Base-by-base conservation (phyloP, 2,113 vertebrate genomes). In the Abramis brama region DNA sequence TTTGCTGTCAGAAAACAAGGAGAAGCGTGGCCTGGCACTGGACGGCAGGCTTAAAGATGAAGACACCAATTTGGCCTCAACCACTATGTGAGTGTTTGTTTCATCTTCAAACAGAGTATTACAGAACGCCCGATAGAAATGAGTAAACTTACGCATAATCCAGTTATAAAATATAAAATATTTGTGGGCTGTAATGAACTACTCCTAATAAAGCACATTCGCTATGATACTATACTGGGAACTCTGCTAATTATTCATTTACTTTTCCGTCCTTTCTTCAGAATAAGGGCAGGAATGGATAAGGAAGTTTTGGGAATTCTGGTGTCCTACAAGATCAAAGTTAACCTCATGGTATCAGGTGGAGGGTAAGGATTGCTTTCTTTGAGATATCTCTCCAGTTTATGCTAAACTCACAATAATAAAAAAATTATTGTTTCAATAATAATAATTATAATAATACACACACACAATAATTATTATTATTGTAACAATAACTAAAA, bases 21-120 rank as follows among this genome's bases (percentile, higher is more conserved):
- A 97, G 91, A 97, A 97, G 88, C 91, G 95, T 25, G 96, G 96
- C 19, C 92, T 99, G 59, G 93, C 97, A 1, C 91, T 99, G 33
- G 97, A 98, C 0, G 97, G 98, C 60, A 96, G 96, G 78, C 95
- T 98, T 79, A 99, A 97, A 91, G 96, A 98, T 0, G 95, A 97
- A 92, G 97, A 97, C 92, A 98, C 97, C n/a, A 98, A 98, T 93
- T 91, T 98, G 93, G 97, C 97, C 77, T 97, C 96, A 78, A 96
- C 94, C 91, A 97, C 96, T 3, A 79, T 97, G 97, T 99, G 87
- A 96, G 95, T 78, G 11, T 52, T n/a, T 59, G 25, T 33, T 7
- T 27, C 6, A 6, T 12, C 13, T 79, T 59, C 23, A 55, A 33
- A 21, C 13, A 30, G 6, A 68, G 6, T 10, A 11, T 39, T 39